phyloP scores from a whole-genome alignment of 2,797 vertebrate species.

The Yasuhikotakia modesta region DNA sequence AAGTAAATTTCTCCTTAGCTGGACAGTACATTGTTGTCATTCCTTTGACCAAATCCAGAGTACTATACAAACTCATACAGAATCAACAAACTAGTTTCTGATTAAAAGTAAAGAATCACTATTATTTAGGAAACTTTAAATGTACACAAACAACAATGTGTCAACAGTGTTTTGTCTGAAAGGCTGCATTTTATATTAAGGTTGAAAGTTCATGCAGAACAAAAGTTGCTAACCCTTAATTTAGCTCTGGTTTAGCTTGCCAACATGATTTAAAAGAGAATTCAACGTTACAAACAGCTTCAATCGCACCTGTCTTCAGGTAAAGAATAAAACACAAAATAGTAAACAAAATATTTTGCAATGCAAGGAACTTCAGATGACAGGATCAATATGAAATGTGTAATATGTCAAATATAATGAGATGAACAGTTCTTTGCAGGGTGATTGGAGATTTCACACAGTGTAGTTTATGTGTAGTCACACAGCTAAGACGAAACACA shows the following conservation, averaged over 20 bases:
- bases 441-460: background rate
- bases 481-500: background rate
- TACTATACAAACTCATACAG: conserved; percentile 10
- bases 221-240: background rate
- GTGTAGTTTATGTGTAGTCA: background rate
- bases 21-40: conserved; percentile 1
- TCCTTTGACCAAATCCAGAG: conserved; percentile 6
- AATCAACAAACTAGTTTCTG: conserved; percentile 5
- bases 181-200: background rate
- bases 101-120: conserved; percentile 38
- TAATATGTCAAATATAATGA: background rate
- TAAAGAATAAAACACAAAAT: background rate
- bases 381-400: conserved; percentile 3
- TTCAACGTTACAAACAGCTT: background rate
- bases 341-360: background rate
- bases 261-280: conserved; percentile 25
- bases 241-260: background rate
- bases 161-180: conserved; percentile 30
- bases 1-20: conserved; percentile 10
- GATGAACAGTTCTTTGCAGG: background rate
- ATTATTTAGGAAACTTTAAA: conserved; percentile 8
- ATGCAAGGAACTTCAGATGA: background rate
- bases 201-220: background rate
- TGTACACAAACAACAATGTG: background rate
- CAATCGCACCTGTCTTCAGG: background rate